phyloP scores from a whole-genome alignment of 2,113 vertebrate species.

The Nibea coibor region DNA sequence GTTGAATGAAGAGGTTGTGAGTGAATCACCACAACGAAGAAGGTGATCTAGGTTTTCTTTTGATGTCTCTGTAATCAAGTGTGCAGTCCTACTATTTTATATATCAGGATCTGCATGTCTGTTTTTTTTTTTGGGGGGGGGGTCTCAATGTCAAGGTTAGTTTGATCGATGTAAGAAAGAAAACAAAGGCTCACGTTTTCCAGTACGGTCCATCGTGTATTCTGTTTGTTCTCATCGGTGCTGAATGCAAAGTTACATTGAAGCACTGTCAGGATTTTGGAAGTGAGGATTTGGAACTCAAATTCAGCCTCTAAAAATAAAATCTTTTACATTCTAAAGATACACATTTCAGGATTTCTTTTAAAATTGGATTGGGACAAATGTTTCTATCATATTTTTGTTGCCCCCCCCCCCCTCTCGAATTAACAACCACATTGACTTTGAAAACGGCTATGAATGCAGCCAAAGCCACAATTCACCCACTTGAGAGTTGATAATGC shows the following conservation, averaged over 20 bases:
- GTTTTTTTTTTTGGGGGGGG: not conserved
- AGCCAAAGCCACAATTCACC: conserved; percentile 69
- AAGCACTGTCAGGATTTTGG: not conserved
- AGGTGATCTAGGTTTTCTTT: conserved; percentile 7
- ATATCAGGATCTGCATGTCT: not conserved
- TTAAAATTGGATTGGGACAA: conserved; percentile 3
- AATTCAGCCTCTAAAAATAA: not conserved
- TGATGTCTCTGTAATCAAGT: conserved; percentile 14
- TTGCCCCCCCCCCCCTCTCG: not conserved
- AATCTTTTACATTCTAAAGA: not conserved
- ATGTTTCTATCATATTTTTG: not conserved
- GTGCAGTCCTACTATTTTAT: not conserved
- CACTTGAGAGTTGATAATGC: conserved; percentile 77
- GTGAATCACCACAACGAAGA: conserved; percentile 37
- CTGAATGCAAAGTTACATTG: conserved; percentile 1
- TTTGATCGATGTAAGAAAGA: not conserved
- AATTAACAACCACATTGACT: conserved; percentile 58
- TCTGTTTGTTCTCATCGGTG: not conserved
- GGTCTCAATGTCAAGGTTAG: not conserved
- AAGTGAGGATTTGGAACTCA: not conserved
- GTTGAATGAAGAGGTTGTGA: conserved; percentile 48
- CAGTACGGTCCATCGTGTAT: not conserved
- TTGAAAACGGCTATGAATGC: conserved; percentile 56
- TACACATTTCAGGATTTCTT: not conserved
- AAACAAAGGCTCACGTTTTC: not conserved